Evolutionary conservation across 2,797 vertebrate species (phyloP), one percentile per base, ranked within the genome.

Genomic region (Spinibarbus caldwelli): DNA sequence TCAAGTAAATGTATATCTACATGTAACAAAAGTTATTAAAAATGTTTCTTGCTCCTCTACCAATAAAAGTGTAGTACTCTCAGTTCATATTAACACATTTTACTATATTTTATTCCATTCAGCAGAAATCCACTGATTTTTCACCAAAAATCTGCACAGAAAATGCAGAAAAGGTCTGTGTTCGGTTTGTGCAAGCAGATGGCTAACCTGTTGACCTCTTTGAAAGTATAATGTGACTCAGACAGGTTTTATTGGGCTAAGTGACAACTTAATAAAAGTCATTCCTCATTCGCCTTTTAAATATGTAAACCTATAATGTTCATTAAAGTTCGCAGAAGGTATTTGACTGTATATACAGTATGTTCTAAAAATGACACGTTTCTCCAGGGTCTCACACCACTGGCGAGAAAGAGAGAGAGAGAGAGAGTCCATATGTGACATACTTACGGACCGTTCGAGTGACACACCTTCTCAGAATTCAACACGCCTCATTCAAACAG

Each of bases 401-500:
- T 26, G 54, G 59, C 29, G 26, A 81, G 29, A 86, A 45, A 73
- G 36, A 57, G 52, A 76, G 36, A 78, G n/a, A n/a, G n/a, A n/a
- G 76, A 7, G 49, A 23, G 54, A 29, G 59, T 79, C 70, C 80
- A 73, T 67, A 77, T 84, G 68, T 80, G 80, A 80, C 52, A 77
- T 59, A 89, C 57, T 86, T 87, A 68, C 12, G 6, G 52, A 15
- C 47, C 9, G 9, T 85, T 85, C 36, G 23, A 75, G 59, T 86
- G 83, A 86, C 79, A 72, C 67, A 54, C 57, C 70, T 82, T 77
- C 68, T 75, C 80, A 78, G 62, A 86, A 84, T 78, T 52, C 67
- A 81, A 78, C 71, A 77, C 66, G 45, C 80, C 54, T 76, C 80
- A 87, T 83, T 78, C 80, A 82, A 83, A 71, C 86, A 78, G 67